Evolutionary conservation across 1,140 invertebrate genomes (phyloP).

Genomic region (Diorhabda carinulata): DNA sequence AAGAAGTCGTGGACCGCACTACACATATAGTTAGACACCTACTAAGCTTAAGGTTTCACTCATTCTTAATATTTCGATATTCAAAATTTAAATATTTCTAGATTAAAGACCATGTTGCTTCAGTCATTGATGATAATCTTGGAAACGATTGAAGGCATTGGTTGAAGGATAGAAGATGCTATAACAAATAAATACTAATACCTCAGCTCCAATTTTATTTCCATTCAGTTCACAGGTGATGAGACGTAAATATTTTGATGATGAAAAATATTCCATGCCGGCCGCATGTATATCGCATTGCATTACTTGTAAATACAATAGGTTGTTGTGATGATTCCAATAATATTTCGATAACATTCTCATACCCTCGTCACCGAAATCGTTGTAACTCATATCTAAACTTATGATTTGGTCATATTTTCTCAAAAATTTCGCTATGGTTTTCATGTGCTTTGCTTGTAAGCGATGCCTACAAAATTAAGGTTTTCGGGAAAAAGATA

Average conservation of each 20-base stretch:
- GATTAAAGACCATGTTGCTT: no score
- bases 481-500: conserved; percentile 26
- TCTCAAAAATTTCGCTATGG: conserved; percentile 50
- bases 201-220: conserved; percentile 51
- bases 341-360: conserved; percentile 45
- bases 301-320: conserved; percentile 54
- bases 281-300: conserved; percentile 50
- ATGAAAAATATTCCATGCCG: conserved; percentile 39
- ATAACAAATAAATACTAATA: not conserved
- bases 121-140: no score
- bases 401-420: conserved; percentile 48
- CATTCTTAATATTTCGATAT: no score
- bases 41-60: no score
- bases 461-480: conserved; percentile 44
- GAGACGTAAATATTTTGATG: conserved; percentile 42
- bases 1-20: no score
- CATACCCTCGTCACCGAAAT: conserved; percentile 53
- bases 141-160: no score
- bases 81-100: no score
- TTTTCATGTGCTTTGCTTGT: conserved; percentile 49
- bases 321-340: conserved; percentile 34
- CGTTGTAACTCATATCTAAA: conserved; percentile 54
- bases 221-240: conserved; percentile 48
- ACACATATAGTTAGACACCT: no score
- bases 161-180: no score